A percentile compares a stretch with the other conserved stretches of the same genome.
phyloP scores from a whole-genome alignment of 2,888 invertebrate genomes.

The Macaria notata region DNA sequence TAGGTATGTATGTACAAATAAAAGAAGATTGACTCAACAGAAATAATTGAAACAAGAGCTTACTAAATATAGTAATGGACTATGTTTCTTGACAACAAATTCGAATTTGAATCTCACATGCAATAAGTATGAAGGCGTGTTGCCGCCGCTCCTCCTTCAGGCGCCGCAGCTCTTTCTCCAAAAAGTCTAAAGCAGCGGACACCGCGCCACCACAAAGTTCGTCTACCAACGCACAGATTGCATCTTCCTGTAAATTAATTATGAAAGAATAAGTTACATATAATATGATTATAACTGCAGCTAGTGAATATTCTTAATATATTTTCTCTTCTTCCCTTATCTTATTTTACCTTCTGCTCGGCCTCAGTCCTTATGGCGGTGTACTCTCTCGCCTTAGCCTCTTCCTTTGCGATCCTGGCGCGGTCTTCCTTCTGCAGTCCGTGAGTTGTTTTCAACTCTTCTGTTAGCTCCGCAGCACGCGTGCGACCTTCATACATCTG shows the following conservation, averaged over 20 bases:
- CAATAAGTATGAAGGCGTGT: conserved; percentile 89
- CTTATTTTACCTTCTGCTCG: conserved; percentile 59
- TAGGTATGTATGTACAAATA: no score
- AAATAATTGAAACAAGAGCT: no score
- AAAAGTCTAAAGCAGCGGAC: conserved; percentile 85
- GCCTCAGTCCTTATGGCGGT: conserved; percentile 51
- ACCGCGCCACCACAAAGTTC: conserved; percentile 88
- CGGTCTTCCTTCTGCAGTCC: conserved; percentile 83
- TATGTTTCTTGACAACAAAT: no score
- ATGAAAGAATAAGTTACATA: no score
- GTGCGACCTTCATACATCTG: conserved; percentile 89
- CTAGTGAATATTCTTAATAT: no score
- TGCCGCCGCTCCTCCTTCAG: conserved; percentile 89
- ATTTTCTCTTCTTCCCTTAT: no score
- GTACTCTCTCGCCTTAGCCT: conserved; percentile 61
- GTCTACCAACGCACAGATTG: conserved; percentile 84
- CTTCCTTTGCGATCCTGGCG: conserved; percentile 59
- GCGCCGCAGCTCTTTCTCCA: conserved; percentile 89
- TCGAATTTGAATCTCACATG: conserved; percentile 53
- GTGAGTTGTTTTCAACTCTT: conserved; percentile 86
- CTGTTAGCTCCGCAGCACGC: conserved; percentile 86
- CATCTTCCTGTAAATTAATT: conserved; percentile 63
- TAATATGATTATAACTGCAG: no score
- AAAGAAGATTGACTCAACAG: no score
- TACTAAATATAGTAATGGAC: no score